Percentiles rank a stretch among this genome's conserved stretches.
Evolutionary conservation across 2,113 vertebrate genomes (phyloP).

Genomic region (Sylvilagus bachmani): DNA sequence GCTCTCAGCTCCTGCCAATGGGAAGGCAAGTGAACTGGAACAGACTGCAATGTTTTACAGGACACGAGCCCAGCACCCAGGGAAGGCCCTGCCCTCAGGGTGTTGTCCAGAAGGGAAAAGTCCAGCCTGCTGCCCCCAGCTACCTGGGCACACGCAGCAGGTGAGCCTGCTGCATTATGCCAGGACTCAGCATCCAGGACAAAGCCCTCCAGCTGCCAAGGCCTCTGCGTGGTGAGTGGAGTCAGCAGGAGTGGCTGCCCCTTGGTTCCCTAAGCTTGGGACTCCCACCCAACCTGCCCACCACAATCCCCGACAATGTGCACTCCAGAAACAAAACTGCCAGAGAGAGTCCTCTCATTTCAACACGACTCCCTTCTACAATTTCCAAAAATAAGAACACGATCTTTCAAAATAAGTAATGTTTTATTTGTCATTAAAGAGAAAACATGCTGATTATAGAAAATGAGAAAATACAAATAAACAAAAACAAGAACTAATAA

Average conservation of each 20-base stretch:
- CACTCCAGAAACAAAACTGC: not conserved
- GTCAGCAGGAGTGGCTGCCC: not conserved
- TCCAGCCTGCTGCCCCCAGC: not conserved
- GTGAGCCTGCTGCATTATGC: rapidly evolving
- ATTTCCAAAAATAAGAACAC: not conserved
- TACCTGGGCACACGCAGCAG: not conserved
- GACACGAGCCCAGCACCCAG: not conserved
- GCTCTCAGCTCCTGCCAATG: too few relatives aligned
- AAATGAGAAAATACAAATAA: conserved; percentile 30
- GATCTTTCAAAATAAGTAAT: not conserved
- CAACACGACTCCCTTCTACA: not conserved
- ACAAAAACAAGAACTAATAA: conserved; percentile 10
- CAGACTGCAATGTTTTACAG: not conserved
- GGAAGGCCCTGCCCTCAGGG: not conserved
- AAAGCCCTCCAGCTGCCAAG: not conserved
- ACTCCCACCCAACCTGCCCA: not conserved
- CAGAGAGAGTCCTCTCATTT: not conserved
- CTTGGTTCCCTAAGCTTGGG: not conserved
- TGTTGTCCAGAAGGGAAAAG: not conserved
- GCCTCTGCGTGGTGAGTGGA: not conserved
- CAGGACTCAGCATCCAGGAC: not conserved
- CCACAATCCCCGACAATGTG: not conserved
- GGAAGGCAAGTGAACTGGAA: not conserved
- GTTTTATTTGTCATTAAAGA: not conserved
- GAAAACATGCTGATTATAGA: not conserved